Base-by-base conservation (phyloP, 1,140 invertebrate genomes). In the Danaus melanippus region DNA sequence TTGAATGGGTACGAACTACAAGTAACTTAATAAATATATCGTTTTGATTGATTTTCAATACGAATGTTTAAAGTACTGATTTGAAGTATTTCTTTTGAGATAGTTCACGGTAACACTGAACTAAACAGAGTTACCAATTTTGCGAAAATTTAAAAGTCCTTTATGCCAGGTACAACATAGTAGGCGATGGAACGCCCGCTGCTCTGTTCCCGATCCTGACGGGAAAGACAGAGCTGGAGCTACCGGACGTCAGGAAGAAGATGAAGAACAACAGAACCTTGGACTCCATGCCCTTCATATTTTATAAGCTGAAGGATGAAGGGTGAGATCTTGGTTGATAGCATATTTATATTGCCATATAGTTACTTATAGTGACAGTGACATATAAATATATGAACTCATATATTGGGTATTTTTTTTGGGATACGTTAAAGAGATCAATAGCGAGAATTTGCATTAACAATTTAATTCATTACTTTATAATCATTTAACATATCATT, bases 171-270 rank as follows among this genome's bases (percentile, higher is more conserved):
- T 95, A 96, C 65, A 97, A 97, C 71, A 97, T 98, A 53, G 92
- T 98, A 2, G 97, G 97, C 0, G 97, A 98, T 86, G 97, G 97
- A 0, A 98, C 97, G 0, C 95, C 96, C 0, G 96, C 97, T 67
- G 96, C 97, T 0, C 82, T 98, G 12, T 95, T 97, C 42, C 97
- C 97, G 0, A 93, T 98, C 46, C 85, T 98, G 0, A 97, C 96
- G 0, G 94, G 95, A 10, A 92, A 93, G 79, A 97, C 93, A 0
- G 97, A 98, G 81, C 74, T 93, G 6, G 96, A 98, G 80, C 77
- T 97, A 17, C 95, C 95, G 0, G 94, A 97, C 67, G 93, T 94
- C 1, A 89, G 97, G 46, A 95, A 94, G 76, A 89, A 94, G 1
- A 90, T 91, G 70, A 89, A 88, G 7, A 69, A 83, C 2, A 89